Evolutionary conservation across 2,797 vertebrate genomes (phyloP).

Genomic region (Brotula barbata): DNA sequence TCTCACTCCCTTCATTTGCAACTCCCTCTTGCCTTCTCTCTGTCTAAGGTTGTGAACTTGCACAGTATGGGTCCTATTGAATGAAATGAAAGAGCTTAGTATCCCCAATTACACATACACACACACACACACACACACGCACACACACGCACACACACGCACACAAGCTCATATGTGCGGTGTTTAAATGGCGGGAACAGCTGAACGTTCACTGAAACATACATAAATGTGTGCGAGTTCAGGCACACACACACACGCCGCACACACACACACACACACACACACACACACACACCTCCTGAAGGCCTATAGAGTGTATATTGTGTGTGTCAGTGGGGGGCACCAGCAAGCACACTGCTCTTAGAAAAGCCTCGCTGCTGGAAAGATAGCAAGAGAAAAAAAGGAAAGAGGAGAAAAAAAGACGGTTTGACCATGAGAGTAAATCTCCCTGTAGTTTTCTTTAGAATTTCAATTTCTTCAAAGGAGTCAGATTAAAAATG

Average conservation of each 20-base stretch:
- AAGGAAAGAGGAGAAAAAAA: slow-evolving; percentile 5
- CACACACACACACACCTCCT: slow-evolving; percentile 8
- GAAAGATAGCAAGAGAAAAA: slow-evolving; percentile 35
- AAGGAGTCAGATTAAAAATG: too few relatives aligned
- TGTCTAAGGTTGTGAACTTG: slow-evolving; percentile 57
- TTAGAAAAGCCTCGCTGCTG: slow-evolving; percentile 55
- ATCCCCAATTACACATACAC: slow-evolving; percentile 30
- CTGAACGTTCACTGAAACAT: slow-evolving; percentile 7
- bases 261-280: slow-evolving; percentile 6
- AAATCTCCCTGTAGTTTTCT: slow-evolving; percentile 7
- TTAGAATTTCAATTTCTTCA: too few relatives aligned
- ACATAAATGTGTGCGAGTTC: slow-evolving; percentile 5
- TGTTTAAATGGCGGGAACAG: slow-evolving; percentile 30
- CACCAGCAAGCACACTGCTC: slow-evolving; percentile 59
- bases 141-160: slow-evolving; percentile 30
- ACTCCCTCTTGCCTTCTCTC: slow-evolving; percentile 33
- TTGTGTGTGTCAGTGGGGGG: slow-evolving; percentile 56
- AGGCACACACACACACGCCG: slow-evolving; percentile 25
- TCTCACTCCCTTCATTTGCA: slow-evolving; percentile 34
- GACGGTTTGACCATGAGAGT: slow-evolving; percentile 20
- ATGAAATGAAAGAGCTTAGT: slow-evolving; percentile 64
- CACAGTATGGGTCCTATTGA: slow-evolving; percentile 55
- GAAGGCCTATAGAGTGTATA: slow-evolving; percentile 45
- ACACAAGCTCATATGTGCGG: slow-evolving; percentile 20
- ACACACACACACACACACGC: slow-evolving; percentile 12